A percentile compares a stretch with the other conserved stretches of the same genome.
Conservation (phyloP, 2,888 invertebrate genomes). For the Morpho deidamia region DNA sequence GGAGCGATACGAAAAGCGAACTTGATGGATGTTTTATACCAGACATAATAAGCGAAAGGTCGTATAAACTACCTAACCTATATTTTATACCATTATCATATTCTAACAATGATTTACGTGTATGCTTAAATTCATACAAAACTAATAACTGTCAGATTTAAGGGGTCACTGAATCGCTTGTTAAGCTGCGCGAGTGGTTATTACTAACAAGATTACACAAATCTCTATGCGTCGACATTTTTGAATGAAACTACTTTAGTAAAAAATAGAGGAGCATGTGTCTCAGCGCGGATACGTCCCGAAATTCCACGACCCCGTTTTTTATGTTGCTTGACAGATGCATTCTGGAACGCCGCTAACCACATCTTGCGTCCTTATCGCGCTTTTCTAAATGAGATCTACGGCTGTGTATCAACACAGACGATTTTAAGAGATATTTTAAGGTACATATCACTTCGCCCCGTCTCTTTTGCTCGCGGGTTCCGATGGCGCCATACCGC, state of each 20-base stretch:
- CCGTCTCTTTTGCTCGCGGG: constrained; percentile 61
- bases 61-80: constrained; percentile 1
- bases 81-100: not conserved
- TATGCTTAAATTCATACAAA: constrained; percentile 14
- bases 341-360: constrained; percentile 73
- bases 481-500: constrained; percentile 53
- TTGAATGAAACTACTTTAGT: constrained; percentile 69
- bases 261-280: constrained; percentile 73
- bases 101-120: not conserved
- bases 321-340: constrained; percentile 73
- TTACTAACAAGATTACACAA: constrained; percentile 75
- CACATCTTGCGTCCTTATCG: constrained; percentile 74
- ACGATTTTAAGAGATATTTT: constrained; percentile 64
- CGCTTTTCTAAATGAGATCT: constrained; percentile 59
- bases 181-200: constrained; percentile 47
- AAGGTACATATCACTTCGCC: constrained; percentile 48
- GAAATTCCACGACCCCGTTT: constrained; percentile 71
- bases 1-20: constrained; percentile 59
- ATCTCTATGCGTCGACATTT: constrained; percentile 71
- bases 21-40: constrained; percentile 39
- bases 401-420: constrained; percentile 52
- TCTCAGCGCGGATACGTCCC: constrained; percentile 65
- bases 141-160: constrained; percentile 15
- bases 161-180: constrained; percentile 53
- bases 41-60: not conserved